Base-by-base conservation (phyloP, 2,888 invertebrate species). In the Pseudococcus jackbeardsleyi region DNA sequence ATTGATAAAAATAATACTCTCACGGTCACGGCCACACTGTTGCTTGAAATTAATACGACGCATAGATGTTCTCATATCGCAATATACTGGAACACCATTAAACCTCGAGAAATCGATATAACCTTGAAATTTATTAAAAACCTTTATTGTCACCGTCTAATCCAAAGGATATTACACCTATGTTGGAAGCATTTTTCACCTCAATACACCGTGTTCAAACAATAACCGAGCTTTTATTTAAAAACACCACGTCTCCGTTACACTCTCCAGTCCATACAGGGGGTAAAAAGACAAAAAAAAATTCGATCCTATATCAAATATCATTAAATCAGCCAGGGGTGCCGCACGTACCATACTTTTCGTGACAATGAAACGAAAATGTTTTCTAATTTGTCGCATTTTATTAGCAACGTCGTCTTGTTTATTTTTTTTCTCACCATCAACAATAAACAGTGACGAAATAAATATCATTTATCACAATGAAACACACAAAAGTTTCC, bases 401-500 rank as follows among this genome's bases (percentile, higher is more conserved):
- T 68, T 68, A 68, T 26, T 68, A 68, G 22, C 26, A 59, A 59
- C 26, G 11, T 26, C 26, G 4, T 68, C 68, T 59, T 12, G 68
- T 68, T 26, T 68, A 33, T 33, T 11, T 50, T 12, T 50, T 50
- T 50, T 4, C n/a, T 8, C 68, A 15, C 11, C 68, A 11, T n/a
- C 59, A 68, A 68, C 68, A 68, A 68, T 68, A 26, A 22, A 68
- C 68, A n/a, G n/a, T 15, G 12, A 26, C 26, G 19, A 68, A 68
- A 68, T 8, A n/a, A 9, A 7, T 6, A 68, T 68, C 68, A 68
- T 68, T 68, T 68, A 68, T 68, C 68, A 68, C 68, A 12, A 68
- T 68, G 68, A 68, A 68, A 68, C 4, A 68, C 26, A 68, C 68
- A 68, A 68, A 68, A 68, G 68, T 68, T 68, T 68, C 68, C 12